A percentile compares a stretch with the other conserved stretches of the same genome.
Evolutionary conservation across 92 coral and sea anemone genomes (phyloP).

Genomic region (Parazoanthus swiftii): DNA sequence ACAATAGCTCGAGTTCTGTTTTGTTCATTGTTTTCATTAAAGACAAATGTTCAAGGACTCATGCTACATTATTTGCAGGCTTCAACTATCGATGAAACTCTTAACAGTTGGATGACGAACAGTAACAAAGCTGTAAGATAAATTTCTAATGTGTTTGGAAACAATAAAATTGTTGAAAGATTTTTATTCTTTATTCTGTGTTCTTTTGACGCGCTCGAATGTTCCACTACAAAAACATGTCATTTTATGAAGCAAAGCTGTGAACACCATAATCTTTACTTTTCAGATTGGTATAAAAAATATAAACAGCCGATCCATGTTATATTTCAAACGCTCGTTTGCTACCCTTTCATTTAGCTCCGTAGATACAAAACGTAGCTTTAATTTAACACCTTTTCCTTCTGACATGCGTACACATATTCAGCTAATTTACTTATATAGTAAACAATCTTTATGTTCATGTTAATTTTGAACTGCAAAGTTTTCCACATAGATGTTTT

Average conservation of each 20-base stretch:
- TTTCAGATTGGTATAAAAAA: neutral
- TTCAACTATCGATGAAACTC: neutral
- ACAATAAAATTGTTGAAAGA: slow-evolving; percentile 27
- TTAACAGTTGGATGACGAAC: neutral
- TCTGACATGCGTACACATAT: neutral
- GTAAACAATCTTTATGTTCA: neutral
- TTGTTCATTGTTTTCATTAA: neutral
- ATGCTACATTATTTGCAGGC: neutral
- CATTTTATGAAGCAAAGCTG: neutral
- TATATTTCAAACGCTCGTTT: no score
- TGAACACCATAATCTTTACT: neutral
- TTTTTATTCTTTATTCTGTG: neutral
- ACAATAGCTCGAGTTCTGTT: neutral
- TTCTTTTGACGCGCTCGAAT: slow-evolving; percentile 30
- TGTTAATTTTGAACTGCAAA: neutral
- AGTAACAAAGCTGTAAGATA: neutral
- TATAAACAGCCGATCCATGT: neutral
- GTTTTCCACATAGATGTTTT: slow-evolving; percentile 4
- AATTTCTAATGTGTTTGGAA: slow-evolving; percentile 3
- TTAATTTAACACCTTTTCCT: neutral
- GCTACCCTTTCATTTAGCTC: no score
- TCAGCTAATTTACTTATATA: neutral
- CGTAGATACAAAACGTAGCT: neutral
- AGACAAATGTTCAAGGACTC: neutral
- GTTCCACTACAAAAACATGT: slow-evolving; percentile 21